These are phyloP conservation scores for Tarsius wallacei DNA, from an alignment of 2,797 vertebrate genomes.

Conservation along the genomic window DNA sequence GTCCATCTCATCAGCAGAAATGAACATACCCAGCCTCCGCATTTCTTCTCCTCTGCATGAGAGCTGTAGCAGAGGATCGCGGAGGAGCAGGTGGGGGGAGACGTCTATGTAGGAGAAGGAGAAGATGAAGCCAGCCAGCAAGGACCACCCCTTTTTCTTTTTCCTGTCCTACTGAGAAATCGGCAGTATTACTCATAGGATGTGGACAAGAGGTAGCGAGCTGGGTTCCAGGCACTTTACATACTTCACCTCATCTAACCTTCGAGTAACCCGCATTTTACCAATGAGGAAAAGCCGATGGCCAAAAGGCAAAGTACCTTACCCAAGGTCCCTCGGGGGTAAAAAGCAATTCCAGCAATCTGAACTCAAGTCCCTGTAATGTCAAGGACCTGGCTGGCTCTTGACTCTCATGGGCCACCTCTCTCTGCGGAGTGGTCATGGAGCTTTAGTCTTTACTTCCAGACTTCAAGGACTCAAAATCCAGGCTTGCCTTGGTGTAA, in stretches of 20 bases:
- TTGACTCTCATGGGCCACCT: not conserved
- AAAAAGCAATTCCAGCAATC: not conserved
- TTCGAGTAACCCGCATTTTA: not conserved
- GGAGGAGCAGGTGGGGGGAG: not conserved
- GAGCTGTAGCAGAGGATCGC: accelerated
- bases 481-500: not conserved
- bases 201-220: not conserved
- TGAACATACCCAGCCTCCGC: not conserved
- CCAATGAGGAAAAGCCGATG: not conserved
- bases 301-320: not conserved
- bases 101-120: not conserved
- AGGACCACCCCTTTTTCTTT: not conserved
- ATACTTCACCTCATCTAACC: not conserved
- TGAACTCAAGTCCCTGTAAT: not conserved
- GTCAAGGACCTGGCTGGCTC: slow-evolving; percentile 2
- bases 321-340: not conserved
- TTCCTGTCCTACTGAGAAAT: not conserved
- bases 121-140: not conserved
- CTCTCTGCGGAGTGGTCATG: not conserved
- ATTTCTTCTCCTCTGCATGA: not conserved
- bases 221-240: not conserved
- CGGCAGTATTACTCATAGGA: not conserved
- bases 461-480: not conserved
- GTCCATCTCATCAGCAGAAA: not conserved
- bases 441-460: not conserved